Evolutionary conservation across 2,888 invertebrate genomes (phyloP).

Genomic region (Sphaerophoria rueppellii): DNA sequence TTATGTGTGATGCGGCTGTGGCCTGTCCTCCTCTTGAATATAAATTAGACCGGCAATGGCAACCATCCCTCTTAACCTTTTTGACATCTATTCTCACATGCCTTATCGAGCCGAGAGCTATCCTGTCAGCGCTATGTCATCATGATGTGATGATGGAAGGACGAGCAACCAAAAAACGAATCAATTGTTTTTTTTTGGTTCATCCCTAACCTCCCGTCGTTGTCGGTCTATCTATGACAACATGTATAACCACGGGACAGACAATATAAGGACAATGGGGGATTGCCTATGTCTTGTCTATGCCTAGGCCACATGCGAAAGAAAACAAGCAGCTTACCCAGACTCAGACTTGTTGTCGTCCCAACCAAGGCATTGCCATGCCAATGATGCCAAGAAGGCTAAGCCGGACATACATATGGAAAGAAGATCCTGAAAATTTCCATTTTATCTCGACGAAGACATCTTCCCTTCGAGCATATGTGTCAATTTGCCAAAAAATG

Average conservation of each 20-base stretch:
- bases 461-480: conserved; percentile 75
- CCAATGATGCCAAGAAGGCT: conserved; percentile 19
- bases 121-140: conserved; percentile 70
- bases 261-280: conserved; percentile 29
- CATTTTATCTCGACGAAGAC: conserved; percentile 78
- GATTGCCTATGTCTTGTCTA: neutral
- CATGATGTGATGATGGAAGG: conserved; percentile 17
- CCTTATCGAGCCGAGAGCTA: conserved; percentile 48
- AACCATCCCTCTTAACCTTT: conserved; percentile 58
- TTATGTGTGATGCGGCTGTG: conserved; percentile 11
- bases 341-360: conserved; percentile 34
- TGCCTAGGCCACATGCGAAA: conserved; percentile 18
- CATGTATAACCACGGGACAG: conserved; percentile 41
- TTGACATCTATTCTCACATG: conserved; percentile 38
- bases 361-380: conserved; percentile 11
- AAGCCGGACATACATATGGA: conserved; percentile 70
- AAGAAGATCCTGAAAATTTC: conserved; percentile 80
- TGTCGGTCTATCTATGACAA: conserved; percentile 44
- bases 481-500: conserved; percentile 68
- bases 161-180: conserved; percentile 24
- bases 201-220: conserved; percentile 53
- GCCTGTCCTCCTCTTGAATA: conserved; percentile 70
- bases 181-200: conserved; percentile 65
- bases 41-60: conserved; percentile 51
- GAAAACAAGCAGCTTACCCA: conserved; percentile 45